phyloP scores from a whole-genome alignment of 2,888 invertebrate species.

The Merodon equestris region DNA sequence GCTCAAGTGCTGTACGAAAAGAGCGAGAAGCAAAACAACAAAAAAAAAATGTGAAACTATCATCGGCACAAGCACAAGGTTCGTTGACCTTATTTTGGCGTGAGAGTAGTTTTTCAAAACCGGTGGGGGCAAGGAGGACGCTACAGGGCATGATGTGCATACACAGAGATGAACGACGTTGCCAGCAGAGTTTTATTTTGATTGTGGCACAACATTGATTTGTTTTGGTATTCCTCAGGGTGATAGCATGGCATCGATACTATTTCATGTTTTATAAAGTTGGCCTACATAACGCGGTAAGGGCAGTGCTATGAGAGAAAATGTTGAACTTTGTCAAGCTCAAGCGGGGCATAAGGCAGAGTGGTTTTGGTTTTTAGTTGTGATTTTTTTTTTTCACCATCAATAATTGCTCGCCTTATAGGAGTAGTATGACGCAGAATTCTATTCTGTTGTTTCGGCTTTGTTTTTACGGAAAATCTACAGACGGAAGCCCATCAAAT shows the following conservation, averaged over 20 bases:
- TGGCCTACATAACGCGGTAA: too few species aligned
- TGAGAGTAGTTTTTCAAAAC: constrained; percentile 64
- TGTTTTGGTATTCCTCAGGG: too few species aligned
- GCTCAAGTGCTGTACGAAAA: constrained; percentile 34
- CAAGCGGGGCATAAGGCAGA: too few species aligned
- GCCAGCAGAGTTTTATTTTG: constrained; percentile 13
- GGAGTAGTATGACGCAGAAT: too few species aligned
- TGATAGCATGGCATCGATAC: not conserved
- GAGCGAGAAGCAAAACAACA: constrained; percentile 32
- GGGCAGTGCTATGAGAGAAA: too few species aligned
- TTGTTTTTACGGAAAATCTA: too few species aligned
- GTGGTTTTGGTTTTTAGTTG: too few species aligned
- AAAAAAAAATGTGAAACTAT: constrained; percentile 67
- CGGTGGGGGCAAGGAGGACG: constrained; percentile 15
- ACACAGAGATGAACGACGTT: constrained; percentile 21
- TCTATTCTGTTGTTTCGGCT: too few species aligned
- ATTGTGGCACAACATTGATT: not conserved
- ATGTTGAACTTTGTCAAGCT: too few species aligned
- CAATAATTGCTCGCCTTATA: too few species aligned
- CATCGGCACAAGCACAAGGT: constrained; percentile 34
- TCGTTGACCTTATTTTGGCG: constrained; percentile 65
- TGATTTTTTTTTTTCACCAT: too few species aligned
- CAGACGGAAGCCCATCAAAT: too few species aligned
- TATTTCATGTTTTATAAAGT: not conserved
- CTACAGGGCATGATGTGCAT: constrained; percentile 6